Base-by-base conservation (phyloP, 2,888 invertebrate species). In the Camponotus fellah region DNA sequence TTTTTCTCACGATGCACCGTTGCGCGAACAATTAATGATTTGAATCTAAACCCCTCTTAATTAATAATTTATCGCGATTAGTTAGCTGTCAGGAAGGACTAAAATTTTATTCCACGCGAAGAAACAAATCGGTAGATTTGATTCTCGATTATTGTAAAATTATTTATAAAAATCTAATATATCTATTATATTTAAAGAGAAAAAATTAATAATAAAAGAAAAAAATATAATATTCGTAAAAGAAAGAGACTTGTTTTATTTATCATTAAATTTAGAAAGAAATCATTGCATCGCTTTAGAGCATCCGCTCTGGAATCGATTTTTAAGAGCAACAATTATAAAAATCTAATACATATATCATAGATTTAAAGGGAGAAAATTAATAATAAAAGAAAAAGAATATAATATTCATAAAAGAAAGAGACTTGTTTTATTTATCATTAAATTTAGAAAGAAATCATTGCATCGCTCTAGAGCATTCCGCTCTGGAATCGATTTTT, bases 1-100 rank as follows among this genome's bases (percentile, higher is more conserved):
- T 92, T 91, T 80, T 93, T 93, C 93, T 92, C 93, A 93, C 93
- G 93, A 91, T 87, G 85, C 89, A 85, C 79, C 85, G 88, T 86
- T 88, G 83, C 64, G 85, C 83, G 85, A 85, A 85, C 90, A 91
- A 90, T 91, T 90, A 82, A 60, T 65, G 49, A 83, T 46, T 69
- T 69, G 68, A 64, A 62, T 69, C 53, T 53, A 79, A 26, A 40
- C 34, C 14, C 37, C 64, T 46, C 62, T 83, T 69, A 80, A 83
- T 83, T 62, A 80, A 68, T 53, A 53, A 80, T 80, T 80, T 80
- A 60, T 21, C 43, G 43, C 72, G 60, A 80, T 72, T 72, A 80
- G 71, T 80, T 72, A 72, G 60, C 58, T 26, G 60, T 46, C 72
- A 34, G 60, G 9, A 32, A 71, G 32, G 17, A 43, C 10, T 21